Evolutionary conservation across 2,797 vertebrate species (phyloP).

Genomic region (Phalloptychus januarius): DNA sequence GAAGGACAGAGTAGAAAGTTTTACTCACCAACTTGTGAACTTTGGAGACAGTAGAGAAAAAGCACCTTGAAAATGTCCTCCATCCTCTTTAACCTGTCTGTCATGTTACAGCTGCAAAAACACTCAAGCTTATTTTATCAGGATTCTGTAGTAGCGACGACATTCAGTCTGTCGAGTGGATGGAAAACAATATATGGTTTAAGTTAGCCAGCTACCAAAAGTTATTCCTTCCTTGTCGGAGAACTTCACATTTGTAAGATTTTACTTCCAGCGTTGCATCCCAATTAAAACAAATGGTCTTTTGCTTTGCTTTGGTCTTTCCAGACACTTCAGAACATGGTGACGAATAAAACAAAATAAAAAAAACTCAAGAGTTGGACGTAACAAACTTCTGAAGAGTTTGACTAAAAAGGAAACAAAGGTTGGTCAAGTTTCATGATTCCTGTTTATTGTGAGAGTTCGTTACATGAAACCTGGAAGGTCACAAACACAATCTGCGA

Average conservation of each 20-base stretch:
- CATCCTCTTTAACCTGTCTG: neutral
- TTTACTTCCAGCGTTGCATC: neutral
- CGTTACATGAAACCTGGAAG: neutral
- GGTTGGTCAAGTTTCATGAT: neutral
- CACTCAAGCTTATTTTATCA: neutral
- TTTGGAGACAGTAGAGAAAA: neutral
- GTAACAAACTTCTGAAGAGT: neutral
- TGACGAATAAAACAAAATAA: neutral
- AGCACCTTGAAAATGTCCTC: neutral
- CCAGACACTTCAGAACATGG: neutral
- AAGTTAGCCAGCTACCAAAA: neutral
- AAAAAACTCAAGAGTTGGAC: neutral
- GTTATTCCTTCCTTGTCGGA: neutral
- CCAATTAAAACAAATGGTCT: neutral
- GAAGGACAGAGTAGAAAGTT: neutral
- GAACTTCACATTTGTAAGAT: neutral
- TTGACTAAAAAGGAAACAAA: neutral
- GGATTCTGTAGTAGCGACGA: neutral
- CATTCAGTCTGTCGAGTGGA: neutral
- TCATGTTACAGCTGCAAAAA: neutral
- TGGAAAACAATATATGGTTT: neutral
- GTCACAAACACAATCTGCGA: neutral
- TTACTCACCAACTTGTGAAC: neutral
- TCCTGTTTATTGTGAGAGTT: neutral
- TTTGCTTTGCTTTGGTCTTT: neutral